Percentiles rank a stretch among this genome's conserved stretches.
These are phyloP conservation scores for Ceratitis capitata DNA, from an alignment of 1,140 invertebrate genomes.

Conservation along the genomic window DNA sequence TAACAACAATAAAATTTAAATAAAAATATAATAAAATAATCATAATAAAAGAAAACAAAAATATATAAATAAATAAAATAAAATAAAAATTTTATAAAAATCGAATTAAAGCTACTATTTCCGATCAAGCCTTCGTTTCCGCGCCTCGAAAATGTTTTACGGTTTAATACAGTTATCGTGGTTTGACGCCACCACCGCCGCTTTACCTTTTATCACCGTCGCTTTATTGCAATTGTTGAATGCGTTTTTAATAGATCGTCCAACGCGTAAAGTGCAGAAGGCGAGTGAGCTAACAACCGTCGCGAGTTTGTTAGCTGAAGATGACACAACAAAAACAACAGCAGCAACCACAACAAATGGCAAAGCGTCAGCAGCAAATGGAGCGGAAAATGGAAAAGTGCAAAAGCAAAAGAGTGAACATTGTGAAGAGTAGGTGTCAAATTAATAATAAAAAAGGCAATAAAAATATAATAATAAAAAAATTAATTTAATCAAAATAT, in stretches of 20 bases:
- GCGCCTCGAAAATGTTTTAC: conserved; percentile 40
- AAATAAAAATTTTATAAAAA: not conserved
- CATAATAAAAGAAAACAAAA: not conserved
- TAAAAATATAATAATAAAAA: no score
- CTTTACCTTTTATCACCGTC: conserved; percentile 50
- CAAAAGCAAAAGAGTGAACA: conserved; percentile 58
- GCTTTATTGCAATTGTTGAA: conserved; percentile 57
- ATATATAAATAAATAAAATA: not conserved
- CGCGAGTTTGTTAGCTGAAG: not conserved
- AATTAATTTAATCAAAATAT: conserved; percentile 17
- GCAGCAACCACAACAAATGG: conserved; percentile 21
- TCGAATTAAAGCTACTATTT: not conserved
- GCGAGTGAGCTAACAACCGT: not conserved
- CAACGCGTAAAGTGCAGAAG: not conserved
- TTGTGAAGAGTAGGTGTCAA: conserved; percentile 52
- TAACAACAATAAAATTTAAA: not conserved
- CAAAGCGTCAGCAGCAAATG: conserved; percentile 40
- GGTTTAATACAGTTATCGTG: conserved; percentile 49
- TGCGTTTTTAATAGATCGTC: conserved; percentile 23
- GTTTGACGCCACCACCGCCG: conserved; percentile 56
- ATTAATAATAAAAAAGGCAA: no score
- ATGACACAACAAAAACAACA: conserved; percentile 15
- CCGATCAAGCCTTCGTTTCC: not conserved
- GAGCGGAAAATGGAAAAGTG: conserved; percentile 53
- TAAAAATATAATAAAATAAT: not conserved